Evolutionary conservation across 2,113 vertebrate genomes (phyloP), one percentile per base, ranked within the genome.

Genomic region (Neomonachus schauinslandi): DNA sequence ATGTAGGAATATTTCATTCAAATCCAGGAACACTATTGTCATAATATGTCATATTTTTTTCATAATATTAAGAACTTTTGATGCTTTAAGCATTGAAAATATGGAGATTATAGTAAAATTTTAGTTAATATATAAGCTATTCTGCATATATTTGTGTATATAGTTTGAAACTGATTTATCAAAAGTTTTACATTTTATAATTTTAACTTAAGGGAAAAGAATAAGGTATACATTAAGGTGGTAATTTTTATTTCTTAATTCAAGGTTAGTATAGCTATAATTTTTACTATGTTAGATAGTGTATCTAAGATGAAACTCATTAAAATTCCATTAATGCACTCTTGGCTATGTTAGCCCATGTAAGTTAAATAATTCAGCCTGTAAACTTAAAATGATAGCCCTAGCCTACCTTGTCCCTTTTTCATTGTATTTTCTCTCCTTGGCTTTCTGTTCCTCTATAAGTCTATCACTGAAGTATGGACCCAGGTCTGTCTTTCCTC

Each of bases 291-390:
- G 26, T 6, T 39, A 51, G 36, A 63, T 22, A 96, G 16, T 57
- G 9, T 26, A 26, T 55, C 39, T 31, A 83, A 57, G 84, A 79
- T 89, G n/a, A 95, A 94, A 77, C 42, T 86, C 67, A 82, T 76
- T 89, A 92, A 89, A 91, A 84, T 89, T 89, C 24, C 7, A 76
- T 86, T 89, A 65, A 67, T 84, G 49, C 12, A 84, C 12, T 91
- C 28, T 91, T 91, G 49, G 19, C 26, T 80, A 18, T 61, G 7
- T 94, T 81, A 69, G 12, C 4, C 46, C 19, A 61, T 67, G 9
- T 77, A 95, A 74, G 13, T 87, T 90, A 72, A 74, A 8, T 28
- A 90, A 87, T 42, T 94, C 53, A 59, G 15, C 12, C n/a, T 89
- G 15, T 88, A 53, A 89, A 77, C 18, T 18, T 46, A 13, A 69